Evolutionary conservation across 2,113 vertebrate species (phyloP), one percentile per base, ranked within the genome.

Genomic region (Oryzias curvinotus): DNA sequence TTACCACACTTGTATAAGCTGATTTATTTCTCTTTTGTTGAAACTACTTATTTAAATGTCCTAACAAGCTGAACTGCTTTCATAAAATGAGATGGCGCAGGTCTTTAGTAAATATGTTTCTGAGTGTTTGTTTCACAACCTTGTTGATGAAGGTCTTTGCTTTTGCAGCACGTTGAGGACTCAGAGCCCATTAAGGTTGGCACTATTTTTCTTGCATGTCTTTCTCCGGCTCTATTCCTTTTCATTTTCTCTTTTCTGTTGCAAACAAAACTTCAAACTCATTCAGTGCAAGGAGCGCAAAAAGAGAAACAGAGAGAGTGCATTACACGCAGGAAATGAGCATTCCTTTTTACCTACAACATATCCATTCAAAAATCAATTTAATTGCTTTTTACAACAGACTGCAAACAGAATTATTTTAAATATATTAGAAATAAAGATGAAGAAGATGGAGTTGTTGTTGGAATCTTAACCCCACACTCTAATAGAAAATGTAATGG

Each of bases 1-100:
- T 57, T 80, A 30, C 71, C 68, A 68, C 53, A 71, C 64, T 72
- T 78, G 86, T 82, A 81, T 78, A 84, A 78, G 48, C 15, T 14
- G 63, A 84, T 64, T 59, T 58, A 78, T 88, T 82, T 81, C 43
- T 10, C 44, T 43, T 18, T 55, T 26, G 55, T 59, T 62, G 36
- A 69, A 75, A 69, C 55, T 64, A 17, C 50, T 55, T 60, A 58
- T 52, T 68, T 66, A 65, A 79, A 62, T 72, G 73, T 83, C 75
- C 71, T 30, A 77, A 79, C 62, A 53, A 65, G 65, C 70, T 30
- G 55, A n/a, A 45, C 49, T 62, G 19, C 46, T 73, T 65, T 53
- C 61, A 36, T 36, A 77, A 62, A 71, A 65, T 50, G 52, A 78
- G 28, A 64, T 57, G 42, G 63, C 49, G 62, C 42, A 56, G 71